phyloP scores from a whole-genome alignment of 2,888 invertebrate genomes.

The Monopis laevigella region DNA sequence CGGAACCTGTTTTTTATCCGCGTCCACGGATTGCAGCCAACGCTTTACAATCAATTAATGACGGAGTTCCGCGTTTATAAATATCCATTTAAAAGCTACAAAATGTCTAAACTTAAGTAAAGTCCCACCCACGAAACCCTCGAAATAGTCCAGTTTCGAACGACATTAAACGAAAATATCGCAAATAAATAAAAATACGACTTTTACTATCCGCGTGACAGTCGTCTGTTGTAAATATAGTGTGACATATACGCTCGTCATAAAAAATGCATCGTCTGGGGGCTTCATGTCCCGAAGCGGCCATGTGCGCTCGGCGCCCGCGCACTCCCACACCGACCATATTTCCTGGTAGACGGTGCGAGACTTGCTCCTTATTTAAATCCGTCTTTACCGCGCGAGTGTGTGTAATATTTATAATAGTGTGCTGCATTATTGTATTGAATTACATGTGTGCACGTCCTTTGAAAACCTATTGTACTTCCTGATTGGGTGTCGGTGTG shows the following conservation, averaged over 20 bases:
- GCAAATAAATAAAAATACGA: slow-evolving; percentile 15
- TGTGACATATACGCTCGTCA: slow-evolving; percentile 39
- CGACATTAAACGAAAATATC: slow-evolving; percentile 11
- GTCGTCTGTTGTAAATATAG: slow-evolving; percentile 23
- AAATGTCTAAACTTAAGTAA: slow-evolving; percentile 8
- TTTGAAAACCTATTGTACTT: slow-evolving; percentile 63
- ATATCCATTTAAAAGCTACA: slow-evolving; percentile 2
- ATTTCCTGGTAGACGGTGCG: slow-evolving; percentile 64
- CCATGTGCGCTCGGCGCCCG: slow-evolving; percentile 52
- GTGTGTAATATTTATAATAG: not conserved
- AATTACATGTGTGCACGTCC: slow-evolving; percentile 40
- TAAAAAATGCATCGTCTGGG: slow-evolving; percentile 62
- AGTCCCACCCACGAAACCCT: slow-evolving; percentile 1
- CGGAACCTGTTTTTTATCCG: too few relatives aligned
- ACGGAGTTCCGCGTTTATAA: slow-evolving; percentile 1
- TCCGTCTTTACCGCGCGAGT: slow-evolving; percentile 54
- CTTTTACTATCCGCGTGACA: slow-evolving; percentile 14
- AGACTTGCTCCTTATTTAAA: slow-evolving; percentile 58
- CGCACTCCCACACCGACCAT: slow-evolving; percentile 32
- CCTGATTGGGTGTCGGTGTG: slow-evolving; percentile 55
- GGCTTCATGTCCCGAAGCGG: slow-evolving; percentile 61
- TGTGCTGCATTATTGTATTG: slow-evolving; percentile 43
- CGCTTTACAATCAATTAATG: too few relatives aligned
- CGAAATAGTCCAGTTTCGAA: slow-evolving; percentile 7
- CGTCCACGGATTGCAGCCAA: too few relatives aligned